Conservation (phyloP, 2,113 vertebrate species). For the Jaculus jaculus region DNA sequence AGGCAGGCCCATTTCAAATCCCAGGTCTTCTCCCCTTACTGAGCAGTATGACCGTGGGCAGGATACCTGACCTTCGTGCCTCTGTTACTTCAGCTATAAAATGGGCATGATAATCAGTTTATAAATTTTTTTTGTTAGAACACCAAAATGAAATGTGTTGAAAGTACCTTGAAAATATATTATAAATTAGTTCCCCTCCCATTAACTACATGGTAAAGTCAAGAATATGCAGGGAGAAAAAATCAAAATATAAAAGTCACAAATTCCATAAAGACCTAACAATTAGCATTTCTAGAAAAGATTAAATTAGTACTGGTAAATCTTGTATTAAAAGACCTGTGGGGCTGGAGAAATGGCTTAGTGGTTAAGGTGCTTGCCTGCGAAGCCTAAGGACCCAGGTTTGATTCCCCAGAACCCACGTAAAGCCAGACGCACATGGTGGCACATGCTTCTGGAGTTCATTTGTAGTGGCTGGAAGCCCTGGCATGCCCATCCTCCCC, state of each 20-base stretch:
- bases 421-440: too few species aligned
- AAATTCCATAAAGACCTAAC: not conserved
- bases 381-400: too few species aligned
- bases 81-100: constrained; percentile 14
- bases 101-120: not conserved
- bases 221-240: not conserved
- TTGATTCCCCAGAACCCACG: too few species aligned
- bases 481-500: too few species aligned
- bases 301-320: not conserved
- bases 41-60: not conserved
- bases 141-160: not conserved
- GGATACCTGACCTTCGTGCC: not conserved
- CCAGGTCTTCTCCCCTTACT: not conserved
- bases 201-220: not conserved
- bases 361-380: too few species aligned
- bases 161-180: not conserved
- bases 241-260: not conserved
- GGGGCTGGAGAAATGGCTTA: too few species aligned
- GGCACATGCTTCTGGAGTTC: too few species aligned
- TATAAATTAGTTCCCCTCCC: not conserved
- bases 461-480: too few species aligned
- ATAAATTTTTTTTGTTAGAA: not conserved
- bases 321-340: not conserved
- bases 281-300: constrained; percentile 10
- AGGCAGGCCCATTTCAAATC: not conserved